These are phyloP conservation scores for Gobius niger DNA, from an alignment of 2,113 vertebrate species.

Conservation along the genomic window DNA sequence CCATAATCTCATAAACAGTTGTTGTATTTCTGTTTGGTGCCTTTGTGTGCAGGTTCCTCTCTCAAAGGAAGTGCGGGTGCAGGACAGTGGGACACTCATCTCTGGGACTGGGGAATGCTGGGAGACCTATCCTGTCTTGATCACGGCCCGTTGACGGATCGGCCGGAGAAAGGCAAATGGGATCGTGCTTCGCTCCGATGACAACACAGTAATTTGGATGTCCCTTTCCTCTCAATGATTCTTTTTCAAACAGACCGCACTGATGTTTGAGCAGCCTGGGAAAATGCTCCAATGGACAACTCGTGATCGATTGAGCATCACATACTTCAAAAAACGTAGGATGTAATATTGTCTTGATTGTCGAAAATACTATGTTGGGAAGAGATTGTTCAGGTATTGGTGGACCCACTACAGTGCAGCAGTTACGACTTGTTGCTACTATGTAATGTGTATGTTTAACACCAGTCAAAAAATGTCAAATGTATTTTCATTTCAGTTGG, in stretches of 20 bases:
- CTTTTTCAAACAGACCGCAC: slow-evolving; percentile 69
- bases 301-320: slow-evolving; percentile 4
- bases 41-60: slow-evolving; percentile 73
- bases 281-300: slow-evolving; percentile 69
- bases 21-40: slow-evolving; percentile 69
- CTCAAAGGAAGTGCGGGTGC: slow-evolving; percentile 75
- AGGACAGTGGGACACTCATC: slow-evolving; percentile 79
- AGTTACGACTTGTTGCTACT: too few species aligned
- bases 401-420: too few species aligned
- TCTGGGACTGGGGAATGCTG: slow-evolving; percentile 63
- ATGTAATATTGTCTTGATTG: too few species aligned
- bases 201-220: slow-evolving; percentile 78
- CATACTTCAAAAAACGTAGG: too few species aligned
- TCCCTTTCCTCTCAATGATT: slow-evolving; percentile 73
- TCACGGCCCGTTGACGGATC: slow-evolving; percentile 77
- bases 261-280: slow-evolving; percentile 71
- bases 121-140: slow-evolving; percentile 77
- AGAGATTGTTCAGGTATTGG: too few species aligned
- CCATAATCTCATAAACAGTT: slow-evolving; percentile 77
- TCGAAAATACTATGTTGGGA: too few species aligned
- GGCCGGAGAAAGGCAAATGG: slow-evolving; percentile 75
- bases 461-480: too few species aligned
- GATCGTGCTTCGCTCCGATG: slow-evolving; percentile 73
- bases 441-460: too few species aligned
- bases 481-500: too few species aligned